phyloP scores from a whole-genome alignment of 1,140 invertebrate genomes.

The Steinernema khuongi region DNA sequence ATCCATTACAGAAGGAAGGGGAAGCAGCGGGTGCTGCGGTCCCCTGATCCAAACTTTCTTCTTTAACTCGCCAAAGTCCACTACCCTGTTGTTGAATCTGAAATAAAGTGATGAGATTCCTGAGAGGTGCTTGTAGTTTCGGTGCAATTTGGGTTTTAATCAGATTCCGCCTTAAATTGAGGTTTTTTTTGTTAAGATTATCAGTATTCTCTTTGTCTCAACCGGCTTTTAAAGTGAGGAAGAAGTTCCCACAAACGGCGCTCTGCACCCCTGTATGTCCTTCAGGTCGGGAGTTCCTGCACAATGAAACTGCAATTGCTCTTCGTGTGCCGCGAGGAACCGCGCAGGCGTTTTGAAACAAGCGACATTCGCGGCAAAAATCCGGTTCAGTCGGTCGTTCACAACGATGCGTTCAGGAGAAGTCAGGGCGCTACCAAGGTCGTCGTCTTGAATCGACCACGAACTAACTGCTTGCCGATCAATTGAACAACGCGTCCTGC shows the following conservation, averaged over 20 bases:
- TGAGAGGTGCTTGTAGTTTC: too few relatives aligned
- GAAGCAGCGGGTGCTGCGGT: not conserved
- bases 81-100: constrained; percentile 13
- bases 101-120: too few relatives aligned
- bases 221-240: not conserved
- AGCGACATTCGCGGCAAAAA: constrained; percentile 8
- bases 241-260: not conserved
- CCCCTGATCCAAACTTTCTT: not conserved
- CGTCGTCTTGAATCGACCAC: not conserved
- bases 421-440: not conserved
- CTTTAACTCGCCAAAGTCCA: constrained; percentile 13
- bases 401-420: constrained; percentile 7
- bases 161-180: too few relatives aligned
- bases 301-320: not conserved
- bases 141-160: too few relatives aligned
- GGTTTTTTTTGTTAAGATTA: too few relatives aligned
- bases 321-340: not conserved
- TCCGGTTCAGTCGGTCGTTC: constrained; percentile 12
- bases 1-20: not conserved
- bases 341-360: not conserved
- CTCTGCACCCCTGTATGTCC: not conserved
- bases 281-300: not conserved
- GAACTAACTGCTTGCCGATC: not conserved
- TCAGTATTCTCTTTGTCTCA: not conserved
- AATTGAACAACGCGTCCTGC: constrained; percentile 11